These are phyloP conservation scores for Uria lomvia DNA, from an alignment of 2,113 vertebrate genomes.

Conservation along the genomic window DNA sequence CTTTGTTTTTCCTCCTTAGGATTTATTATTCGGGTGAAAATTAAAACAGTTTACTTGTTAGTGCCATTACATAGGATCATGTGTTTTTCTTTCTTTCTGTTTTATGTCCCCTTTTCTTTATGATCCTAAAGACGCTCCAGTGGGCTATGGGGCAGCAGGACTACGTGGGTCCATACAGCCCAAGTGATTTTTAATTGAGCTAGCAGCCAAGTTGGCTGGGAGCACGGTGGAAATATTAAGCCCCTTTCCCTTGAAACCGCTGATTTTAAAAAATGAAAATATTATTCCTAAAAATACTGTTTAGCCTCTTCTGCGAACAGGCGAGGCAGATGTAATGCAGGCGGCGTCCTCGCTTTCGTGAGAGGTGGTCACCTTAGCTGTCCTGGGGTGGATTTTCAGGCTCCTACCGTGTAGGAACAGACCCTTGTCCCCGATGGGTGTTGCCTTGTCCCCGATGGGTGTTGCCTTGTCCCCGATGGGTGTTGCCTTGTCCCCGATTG, in stretches of 20 bases:
- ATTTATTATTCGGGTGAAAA: not conserved
- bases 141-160: not conserved
- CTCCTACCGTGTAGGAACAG: not conserved
- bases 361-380: not conserved
- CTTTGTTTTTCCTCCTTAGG: not conserved
- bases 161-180: not conserved
- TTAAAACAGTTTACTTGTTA: constrained; percentile 1
- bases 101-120: not conserved
- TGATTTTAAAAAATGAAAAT: not conserved
- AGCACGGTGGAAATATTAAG: not conserved
- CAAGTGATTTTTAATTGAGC: not conserved
- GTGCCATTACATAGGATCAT: not conserved
- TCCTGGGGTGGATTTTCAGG: not conserved
- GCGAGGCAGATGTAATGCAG: not conserved
- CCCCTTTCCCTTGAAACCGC: not conserved
- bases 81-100: not conserved
- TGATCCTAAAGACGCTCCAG: not conserved
- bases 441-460: no score
- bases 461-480: not conserved
- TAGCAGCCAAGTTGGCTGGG: not conserved
- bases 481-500: not conserved
- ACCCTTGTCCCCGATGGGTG: no score
- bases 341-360: not conserved
- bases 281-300: not conserved
- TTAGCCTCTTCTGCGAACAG: not conserved